A percentile compares a stretch with the other conserved stretches of the same genome.
Evolutionary conservation across 2,113 vertebrate species (phyloP).

Genomic region (Corythornis vintsioides): DNA sequence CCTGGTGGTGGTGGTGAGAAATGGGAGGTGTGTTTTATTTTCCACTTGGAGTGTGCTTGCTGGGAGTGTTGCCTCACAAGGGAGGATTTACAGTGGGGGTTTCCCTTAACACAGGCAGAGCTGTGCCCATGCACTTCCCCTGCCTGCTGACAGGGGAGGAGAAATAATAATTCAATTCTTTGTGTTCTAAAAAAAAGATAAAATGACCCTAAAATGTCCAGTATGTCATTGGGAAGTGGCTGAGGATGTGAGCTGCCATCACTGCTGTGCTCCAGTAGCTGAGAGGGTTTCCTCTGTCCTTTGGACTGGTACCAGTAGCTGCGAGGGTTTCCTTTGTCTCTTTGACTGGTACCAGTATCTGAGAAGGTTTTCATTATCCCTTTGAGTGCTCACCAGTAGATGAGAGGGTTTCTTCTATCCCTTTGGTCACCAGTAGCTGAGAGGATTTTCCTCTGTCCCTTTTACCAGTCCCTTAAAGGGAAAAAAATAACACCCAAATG

Average conservation of each 20-base stretch:
- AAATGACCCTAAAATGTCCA: not conserved
- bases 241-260: not conserved
- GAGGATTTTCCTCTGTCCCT: too few relatives aligned
- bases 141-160: not conserved
- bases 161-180: conserved; percentile 18
- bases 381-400: too few relatives aligned
- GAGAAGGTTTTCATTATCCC: too few relatives aligned
- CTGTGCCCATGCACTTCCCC: not conserved
- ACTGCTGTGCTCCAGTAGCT: not conserved
- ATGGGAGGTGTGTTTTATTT: conserved; percentile 39
- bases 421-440: too few relatives aligned
- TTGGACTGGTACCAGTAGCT: too few relatives aligned
- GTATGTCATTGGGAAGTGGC: not conserved
- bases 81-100: conserved; percentile 25
- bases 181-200: not conserved
- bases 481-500: not conserved
- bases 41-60: not conserved
- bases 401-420: too few relatives aligned
- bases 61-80: not conserved
- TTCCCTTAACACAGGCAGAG: conserved; percentile 30
- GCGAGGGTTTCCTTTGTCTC: too few relatives aligned
- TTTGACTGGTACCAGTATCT: too few relatives aligned
- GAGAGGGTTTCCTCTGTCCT: not conserved
- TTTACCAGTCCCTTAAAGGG: not conserved
- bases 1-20: not conserved